Base-by-base conservation (phyloP, 2,797 vertebrate genomes). In the Falco rusticolus region DNA sequence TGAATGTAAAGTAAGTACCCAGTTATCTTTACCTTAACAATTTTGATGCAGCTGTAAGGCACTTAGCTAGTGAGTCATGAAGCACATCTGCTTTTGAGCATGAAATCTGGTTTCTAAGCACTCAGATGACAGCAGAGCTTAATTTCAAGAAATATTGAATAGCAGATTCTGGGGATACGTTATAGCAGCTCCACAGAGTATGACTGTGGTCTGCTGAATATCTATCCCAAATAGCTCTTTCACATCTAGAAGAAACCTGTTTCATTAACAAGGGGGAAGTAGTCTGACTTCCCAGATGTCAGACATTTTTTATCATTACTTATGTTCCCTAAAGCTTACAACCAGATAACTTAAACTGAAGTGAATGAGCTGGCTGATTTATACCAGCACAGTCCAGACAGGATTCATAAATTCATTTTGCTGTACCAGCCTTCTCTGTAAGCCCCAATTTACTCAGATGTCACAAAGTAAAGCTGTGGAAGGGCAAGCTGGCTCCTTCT, bases 1-100 rank as follows among this genome's bases (percentile, higher is more conserved):
- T 87, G 74, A 95, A 90, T 54, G n/a, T 66, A 93, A 87, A 75
- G 85, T 78, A 91, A 95, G 87, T 94, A 96, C 69, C 4, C 47
- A 47, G 41, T 34, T 93, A 78, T 54, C 65, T 87, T 94, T 91
- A 69, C 21, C 57, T 81, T 81, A 60, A 80, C 1, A 1, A 45
- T 69, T 85, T 80, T 85, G 45, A 48, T 84, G 45, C 64, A 83
- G 48, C 26, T 83, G 6, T 65, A 39, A 19, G 6, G 10, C 41
- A 43, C 76, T 92, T 90, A 87, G 39, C 37, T 87, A 79, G 25
- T 21, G 24, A 75, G 41, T 71, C 57, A 75, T 25, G 54, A 91
- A 86, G 26, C 16, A 86, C 60, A 45, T 53, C 50, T 88, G 28
- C 39, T 95, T 84, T 93, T 54, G 75, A 76, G 61, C 22, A 31